These are phyloP conservation scores for Neodontobutis hainanensis DNA, from an alignment of 2,113 vertebrate species.

Conservation along the genomic window DNA sequence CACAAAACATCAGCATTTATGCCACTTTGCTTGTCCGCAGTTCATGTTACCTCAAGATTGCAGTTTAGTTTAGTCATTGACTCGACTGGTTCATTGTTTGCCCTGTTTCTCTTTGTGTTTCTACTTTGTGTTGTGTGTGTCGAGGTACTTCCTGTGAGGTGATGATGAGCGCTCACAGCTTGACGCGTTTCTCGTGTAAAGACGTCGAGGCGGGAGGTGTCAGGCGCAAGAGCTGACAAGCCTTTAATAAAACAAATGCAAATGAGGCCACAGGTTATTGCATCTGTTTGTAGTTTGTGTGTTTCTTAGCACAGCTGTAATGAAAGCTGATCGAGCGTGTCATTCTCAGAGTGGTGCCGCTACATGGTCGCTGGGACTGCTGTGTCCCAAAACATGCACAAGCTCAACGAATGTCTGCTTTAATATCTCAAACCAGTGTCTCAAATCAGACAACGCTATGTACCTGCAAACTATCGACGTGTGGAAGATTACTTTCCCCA, in stretches of 20 bases:
- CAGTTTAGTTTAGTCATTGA: slow-evolving; percentile 3
- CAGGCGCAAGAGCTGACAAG: slow-evolving; percentile 41
- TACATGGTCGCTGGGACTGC: slow-evolving; percentile 11
- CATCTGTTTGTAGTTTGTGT: slow-evolving; percentile 20
- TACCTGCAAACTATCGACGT: not conserved
- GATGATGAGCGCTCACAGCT: slow-evolving; percentile 47
- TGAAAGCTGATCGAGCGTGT: slow-evolving; percentile 59
- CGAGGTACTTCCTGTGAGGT: slow-evolving; percentile 24
- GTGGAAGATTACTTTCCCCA: not conserved
- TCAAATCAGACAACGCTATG: not conserved
- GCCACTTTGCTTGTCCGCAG: too few species aligned
- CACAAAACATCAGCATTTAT: too few species aligned
- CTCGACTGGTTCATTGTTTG: slow-evolving; percentile 31
- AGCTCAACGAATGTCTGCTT: not conserved
- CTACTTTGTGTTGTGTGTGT: slow-evolving; percentile 6
- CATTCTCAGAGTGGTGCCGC: slow-evolving; percentile 20
- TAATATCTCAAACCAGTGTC: not conserved
- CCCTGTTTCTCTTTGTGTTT: slow-evolving; percentile 14
- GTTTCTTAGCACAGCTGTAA: slow-evolving; percentile 51
- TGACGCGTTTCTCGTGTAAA: slow-evolving; percentile 38
- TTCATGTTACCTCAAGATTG: slow-evolving; percentile 17
- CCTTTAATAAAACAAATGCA: slow-evolving; percentile 71
- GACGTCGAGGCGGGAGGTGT: slow-evolving; percentile 36
- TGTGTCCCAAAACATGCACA: slow-evolving; percentile 17
- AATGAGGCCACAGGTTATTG: slow-evolving; percentile 72